Evolutionary conservation across 2,113 vertebrate species (phyloP).

Genomic region (Eurystomus gularis): DNA sequence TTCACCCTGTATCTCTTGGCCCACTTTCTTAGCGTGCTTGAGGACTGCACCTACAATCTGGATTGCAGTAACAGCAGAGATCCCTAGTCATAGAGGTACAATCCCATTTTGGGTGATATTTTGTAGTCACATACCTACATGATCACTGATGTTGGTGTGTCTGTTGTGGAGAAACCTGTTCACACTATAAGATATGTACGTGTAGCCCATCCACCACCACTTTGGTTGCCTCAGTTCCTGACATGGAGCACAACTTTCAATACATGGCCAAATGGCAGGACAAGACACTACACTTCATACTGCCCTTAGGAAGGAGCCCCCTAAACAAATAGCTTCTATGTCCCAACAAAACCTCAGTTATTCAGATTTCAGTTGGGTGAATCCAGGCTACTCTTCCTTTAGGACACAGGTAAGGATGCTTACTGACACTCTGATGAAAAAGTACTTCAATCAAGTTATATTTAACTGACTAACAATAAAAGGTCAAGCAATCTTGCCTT

Average conservation of each 20-base stretch:
- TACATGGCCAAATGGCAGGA: not conserved
- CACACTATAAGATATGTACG: not conserved
- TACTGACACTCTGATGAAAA: not conserved
- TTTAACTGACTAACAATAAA: not conserved
- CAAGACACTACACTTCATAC: too few species aligned
- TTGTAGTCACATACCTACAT: not conserved
- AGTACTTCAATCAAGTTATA: not conserved
- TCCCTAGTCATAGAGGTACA: not conserved
- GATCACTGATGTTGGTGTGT: rapidly evolving
- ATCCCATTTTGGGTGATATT: rapidly evolving
- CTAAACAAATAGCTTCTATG: not conserved
- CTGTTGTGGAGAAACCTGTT: not conserved
- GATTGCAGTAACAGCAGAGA: not conserved
- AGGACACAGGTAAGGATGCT: not conserved
- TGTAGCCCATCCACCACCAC: not conserved
- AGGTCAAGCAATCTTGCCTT: not conserved
- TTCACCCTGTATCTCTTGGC: not conserved
- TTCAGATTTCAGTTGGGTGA: not conserved
- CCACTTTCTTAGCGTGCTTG: not conserved
- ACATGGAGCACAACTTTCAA: rapidly evolving
- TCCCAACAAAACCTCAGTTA: not conserved
- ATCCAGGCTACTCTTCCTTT: not conserved
- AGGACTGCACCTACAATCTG: not conserved
- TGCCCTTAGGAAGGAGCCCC: not conserved
- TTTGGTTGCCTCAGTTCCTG: not conserved